Conservation (phyloP, 1,140 invertebrate genomes). For the Heterodera schachtii region DNA sequence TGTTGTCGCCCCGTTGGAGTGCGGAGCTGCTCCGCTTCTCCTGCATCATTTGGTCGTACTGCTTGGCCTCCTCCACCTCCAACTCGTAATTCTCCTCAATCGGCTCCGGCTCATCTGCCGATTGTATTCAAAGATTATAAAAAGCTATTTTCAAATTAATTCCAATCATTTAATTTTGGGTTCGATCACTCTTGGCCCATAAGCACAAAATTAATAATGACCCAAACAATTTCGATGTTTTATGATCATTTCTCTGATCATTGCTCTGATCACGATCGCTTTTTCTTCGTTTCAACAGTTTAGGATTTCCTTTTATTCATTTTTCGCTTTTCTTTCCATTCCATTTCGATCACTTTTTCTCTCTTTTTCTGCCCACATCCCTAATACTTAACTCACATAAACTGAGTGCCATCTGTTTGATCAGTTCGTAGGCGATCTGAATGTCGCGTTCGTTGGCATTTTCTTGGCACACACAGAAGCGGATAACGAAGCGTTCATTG, state of each 20-base stretch:
- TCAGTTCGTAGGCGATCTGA: constrained; percentile 61
- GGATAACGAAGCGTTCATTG: constrained; percentile 71
- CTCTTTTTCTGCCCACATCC: too few relatives aligned
- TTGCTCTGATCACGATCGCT: too few relatives aligned
- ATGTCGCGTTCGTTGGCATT: constrained; percentile 72
- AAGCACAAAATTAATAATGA: too few relatives aligned
- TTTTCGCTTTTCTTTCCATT: too few relatives aligned
- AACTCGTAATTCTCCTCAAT: constrained; percentile 61
- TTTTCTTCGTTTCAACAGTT: too few relatives aligned
- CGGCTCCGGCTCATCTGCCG: constrained; percentile 60
- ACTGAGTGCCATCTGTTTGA: constrained; percentile 53
- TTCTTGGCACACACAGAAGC: constrained; percentile 91
- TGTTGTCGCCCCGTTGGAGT: background rate
- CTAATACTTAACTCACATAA: constrained; percentile 30
- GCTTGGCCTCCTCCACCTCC: constrained; percentile 57
- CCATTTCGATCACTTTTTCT: background rate
- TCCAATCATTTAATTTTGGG: too few relatives aligned
- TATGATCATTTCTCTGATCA: too few relatives aligned
- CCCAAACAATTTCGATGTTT: too few relatives aligned
- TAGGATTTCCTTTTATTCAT: background rate
- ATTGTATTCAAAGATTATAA: too few relatives aligned
- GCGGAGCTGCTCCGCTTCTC: constrained; percentile 24
- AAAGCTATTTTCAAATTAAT: too few relatives aligned
- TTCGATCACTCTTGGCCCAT: too few relatives aligned
- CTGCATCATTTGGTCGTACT: constrained; percentile 57